Evolutionary conservation across 2,113 vertebrate species (phyloP).

Genomic region (Tringa solitaria): DNA sequence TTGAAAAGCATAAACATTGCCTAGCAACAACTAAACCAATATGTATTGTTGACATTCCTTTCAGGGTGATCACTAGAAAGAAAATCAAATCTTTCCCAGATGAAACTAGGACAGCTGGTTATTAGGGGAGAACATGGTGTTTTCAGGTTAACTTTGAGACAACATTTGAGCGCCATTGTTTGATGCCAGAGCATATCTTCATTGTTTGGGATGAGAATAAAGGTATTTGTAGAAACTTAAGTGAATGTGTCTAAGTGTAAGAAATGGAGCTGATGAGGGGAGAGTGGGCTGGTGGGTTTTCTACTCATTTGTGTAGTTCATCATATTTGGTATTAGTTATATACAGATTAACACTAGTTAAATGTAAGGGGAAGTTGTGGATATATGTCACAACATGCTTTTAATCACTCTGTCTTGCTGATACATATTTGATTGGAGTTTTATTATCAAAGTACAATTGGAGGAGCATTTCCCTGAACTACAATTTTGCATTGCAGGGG

Average conservation of each 20-base stretch:
- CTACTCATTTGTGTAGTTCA: neutral
- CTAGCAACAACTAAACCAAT: neutral
- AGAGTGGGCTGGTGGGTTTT: neutral
- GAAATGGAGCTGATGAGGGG: neutral
- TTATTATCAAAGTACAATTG: neutral
- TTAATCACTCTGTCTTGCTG: neutral
- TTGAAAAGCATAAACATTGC: neutral
- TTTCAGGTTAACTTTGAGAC: neutral
- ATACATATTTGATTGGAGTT: neutral
- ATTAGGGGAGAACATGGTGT: neutral
- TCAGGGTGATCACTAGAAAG: neutral
- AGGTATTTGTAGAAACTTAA: neutral
- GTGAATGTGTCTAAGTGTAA: neutral
- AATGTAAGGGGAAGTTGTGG: neutral
- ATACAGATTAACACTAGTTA: too few species aligned
- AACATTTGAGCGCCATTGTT: neutral
- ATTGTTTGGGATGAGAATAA: neutral
- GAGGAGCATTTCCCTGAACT: neutral
- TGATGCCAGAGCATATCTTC: neutral
- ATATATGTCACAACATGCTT: neutral
- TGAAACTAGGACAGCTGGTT: neutral
- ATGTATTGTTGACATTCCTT: neutral
- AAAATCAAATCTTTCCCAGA: neutral
- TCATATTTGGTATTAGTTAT: neutral
- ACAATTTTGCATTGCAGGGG: neutral